These are phyloP conservation scores for Isichthys henryi DNA, from an alignment of 2,113 vertebrate species.

Conservation along the genomic window DNA sequence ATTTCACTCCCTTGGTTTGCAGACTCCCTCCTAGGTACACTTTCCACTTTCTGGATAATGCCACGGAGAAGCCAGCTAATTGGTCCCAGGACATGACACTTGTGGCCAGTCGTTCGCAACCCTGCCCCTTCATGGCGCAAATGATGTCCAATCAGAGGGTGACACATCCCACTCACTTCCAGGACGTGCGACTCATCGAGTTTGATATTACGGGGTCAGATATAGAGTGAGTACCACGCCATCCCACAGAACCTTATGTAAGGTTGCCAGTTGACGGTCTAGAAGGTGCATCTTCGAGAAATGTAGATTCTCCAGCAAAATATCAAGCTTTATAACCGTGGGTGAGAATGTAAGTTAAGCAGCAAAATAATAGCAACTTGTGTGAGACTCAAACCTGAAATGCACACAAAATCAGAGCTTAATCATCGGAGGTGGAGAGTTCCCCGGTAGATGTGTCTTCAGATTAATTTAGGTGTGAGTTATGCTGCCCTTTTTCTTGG, in stretches of 20 bases:
- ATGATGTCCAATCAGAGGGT: slow-evolving; percentile 71
- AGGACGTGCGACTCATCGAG: slow-evolving; percentile 85
- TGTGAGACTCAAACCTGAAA: not conserved
- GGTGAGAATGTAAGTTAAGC: not conserved
- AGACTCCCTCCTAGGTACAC: slow-evolving; percentile 76
- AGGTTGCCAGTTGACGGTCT: not conserved
- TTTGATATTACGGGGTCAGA: slow-evolving; percentile 74
- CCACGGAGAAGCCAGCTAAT: not conserved
- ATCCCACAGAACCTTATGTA: not conserved
- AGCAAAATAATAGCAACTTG: not conserved
- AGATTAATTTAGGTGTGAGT: not conserved
- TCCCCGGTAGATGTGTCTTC: not conserved
- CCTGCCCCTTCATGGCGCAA: slow-evolving; percentile 42
- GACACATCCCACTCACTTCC: slow-evolving; percentile 73
- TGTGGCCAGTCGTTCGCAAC: not conserved
- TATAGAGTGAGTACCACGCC: slow-evolving; percentile 65
- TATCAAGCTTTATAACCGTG: not conserved
- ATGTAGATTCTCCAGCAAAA: not conserved
- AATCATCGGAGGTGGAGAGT: not conserved
- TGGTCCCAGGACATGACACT: not conserved
- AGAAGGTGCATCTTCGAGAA: not conserved
- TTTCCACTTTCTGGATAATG: slow-evolving; percentile 62
- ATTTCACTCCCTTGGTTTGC: slow-evolving; percentile 3
- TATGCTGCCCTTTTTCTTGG: not conserved
- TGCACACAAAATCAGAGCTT: not conserved